Conservation (phyloP, 2,797 vertebrate species). For the Micropoecilia bifurca region DNA sequence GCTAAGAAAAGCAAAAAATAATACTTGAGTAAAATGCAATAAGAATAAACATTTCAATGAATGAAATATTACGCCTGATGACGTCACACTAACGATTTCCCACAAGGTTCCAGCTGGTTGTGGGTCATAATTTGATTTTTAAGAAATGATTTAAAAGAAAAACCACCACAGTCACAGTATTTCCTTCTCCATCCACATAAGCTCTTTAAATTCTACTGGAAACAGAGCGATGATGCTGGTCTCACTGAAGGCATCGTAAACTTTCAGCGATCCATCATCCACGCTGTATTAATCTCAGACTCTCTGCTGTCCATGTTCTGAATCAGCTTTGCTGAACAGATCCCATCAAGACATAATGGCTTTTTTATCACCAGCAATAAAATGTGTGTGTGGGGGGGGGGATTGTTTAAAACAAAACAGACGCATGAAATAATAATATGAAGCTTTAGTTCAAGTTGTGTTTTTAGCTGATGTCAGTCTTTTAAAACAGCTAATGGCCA, state of each 20-base stretch:
- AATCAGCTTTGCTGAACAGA: slow-evolving; percentile 58
- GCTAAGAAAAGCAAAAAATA: not conserved
- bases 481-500: not conserved
- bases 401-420: slow-evolving; percentile 41
- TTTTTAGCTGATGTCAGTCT: not conserved
- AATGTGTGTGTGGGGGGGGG: slow-evolving; percentile 15
- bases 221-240: slow-evolving; percentile 33
- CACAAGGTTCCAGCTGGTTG: not conserved
- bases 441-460: not conserved
- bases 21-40: not conserved
- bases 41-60: not conserved
- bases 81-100: not conserved
- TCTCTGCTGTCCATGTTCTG: slow-evolving; percentile 46
- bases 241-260: slow-evolving; percentile 23
- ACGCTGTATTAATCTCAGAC: slow-evolving; percentile 69
- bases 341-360: slow-evolving; percentile 68
- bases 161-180: not conserved
- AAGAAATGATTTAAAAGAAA: not conserved
- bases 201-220: slow-evolving; percentile 19
- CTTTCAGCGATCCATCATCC: slow-evolving; percentile 73
- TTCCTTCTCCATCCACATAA: not conserved
- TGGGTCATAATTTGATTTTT: not conserved
- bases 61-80: not conserved
- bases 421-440: slow-evolving; percentile 6
- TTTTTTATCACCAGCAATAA: slow-evolving; percentile 62